These are phyloP conservation scores for Arvicanthis niloticus DNA, from an alignment of 2,113 vertebrate species.

Conservation along the genomic window DNA sequence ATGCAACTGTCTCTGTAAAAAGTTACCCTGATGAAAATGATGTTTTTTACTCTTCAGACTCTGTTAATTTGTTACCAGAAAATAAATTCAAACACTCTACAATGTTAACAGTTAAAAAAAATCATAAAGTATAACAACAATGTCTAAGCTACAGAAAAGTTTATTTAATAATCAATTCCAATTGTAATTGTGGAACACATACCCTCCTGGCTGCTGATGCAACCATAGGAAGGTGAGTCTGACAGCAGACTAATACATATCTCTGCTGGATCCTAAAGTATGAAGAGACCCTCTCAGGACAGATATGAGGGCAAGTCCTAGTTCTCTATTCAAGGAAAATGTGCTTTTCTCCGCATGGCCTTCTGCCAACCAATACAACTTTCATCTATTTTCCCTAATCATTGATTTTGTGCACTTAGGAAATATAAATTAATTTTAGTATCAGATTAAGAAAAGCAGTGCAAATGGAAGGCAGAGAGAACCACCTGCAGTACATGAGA, in stretches of 20 bases:
- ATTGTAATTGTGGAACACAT: background rate
- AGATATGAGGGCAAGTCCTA: background rate
- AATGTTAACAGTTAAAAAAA: background rate
- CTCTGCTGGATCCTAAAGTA: background rate
- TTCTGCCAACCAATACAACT: background rate
- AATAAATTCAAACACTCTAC: background rate
- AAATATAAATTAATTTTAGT: constrained; percentile 53
- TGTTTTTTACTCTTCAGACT: background rate
- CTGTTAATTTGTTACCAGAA: background rate
- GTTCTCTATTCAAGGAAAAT: background rate
- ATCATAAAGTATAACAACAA: background rate
- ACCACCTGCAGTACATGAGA: background rate
- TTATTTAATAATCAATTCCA: background rate
- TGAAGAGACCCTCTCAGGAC: background rate
- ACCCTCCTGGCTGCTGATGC: background rate
- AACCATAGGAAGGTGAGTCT: background rate
- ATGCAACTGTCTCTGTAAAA: background rate
- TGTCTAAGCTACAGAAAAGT: background rate
- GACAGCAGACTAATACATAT: background rate
- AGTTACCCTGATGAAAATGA: too few relatives aligned
- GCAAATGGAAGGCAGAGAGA: background rate
- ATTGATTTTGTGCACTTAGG: background rate
- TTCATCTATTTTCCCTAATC: background rate
- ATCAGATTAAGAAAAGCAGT: constrained; percentile 32
- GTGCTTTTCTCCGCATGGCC: background rate